Conservation (phyloP, 2,113 vertebrate species). For the Penelope pileata region DNA sequence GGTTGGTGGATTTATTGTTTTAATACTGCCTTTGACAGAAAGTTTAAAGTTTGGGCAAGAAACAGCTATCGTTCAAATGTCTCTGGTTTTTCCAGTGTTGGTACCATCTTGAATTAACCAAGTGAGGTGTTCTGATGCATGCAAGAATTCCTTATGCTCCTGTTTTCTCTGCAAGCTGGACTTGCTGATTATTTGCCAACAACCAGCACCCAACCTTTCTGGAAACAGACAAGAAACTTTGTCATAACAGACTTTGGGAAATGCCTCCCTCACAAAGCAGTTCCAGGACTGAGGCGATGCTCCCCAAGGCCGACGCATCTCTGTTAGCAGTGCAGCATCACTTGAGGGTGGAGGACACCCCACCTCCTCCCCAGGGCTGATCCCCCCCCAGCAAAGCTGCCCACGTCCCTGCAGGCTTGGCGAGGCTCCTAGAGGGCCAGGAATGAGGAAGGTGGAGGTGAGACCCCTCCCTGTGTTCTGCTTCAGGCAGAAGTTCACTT, state of each 20-base stretch:
- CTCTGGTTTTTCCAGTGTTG: not conserved
- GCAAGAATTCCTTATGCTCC: not conserved
- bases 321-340: not conserved
- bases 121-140: not conserved
- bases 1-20: not conserved
- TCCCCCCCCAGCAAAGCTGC: not conserved
- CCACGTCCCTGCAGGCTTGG: fast-evolving
- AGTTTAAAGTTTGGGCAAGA: not conserved
- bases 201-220: not conserved
- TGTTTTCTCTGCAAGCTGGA: not conserved
- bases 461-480: not conserved
- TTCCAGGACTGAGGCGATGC: not conserved
- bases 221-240: not conserved
- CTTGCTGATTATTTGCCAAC: not conserved
- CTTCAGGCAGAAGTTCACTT: not conserved
- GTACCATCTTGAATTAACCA: not conserved
- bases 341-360: not conserved
- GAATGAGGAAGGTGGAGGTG: not conserved
- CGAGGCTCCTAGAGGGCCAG: not conserved
- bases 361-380: not conserved
- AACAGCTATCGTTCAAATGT: not conserved
- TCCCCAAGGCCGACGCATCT: not conserved
- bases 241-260: not conserved
- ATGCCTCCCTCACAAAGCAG: fast-evolving
- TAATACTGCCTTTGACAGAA: not conserved